Base-by-base conservation (phyloP, 2,888 invertebrate genomes). In the Clistopyga incitator region DNA sequence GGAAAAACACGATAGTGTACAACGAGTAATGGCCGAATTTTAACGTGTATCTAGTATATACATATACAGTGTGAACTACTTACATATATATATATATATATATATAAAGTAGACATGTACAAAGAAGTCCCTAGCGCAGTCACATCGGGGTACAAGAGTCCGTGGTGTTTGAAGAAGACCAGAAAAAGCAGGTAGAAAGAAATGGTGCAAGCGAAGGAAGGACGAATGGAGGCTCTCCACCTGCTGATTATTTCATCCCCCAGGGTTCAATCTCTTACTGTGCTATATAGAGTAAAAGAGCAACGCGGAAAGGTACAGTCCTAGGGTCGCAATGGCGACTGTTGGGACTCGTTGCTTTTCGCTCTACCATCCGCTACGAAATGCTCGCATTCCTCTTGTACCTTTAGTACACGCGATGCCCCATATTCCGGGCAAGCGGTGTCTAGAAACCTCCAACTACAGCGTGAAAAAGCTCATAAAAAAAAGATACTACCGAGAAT, bases 231-330 rank as follows among this genome's bases (percentile, higher is more conserved):
- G 50, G 34, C 64, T 54, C 77, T 82, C 84, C 50, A 68, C 45
- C 85, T 79, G 85, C 87, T 86, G 87, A 89, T 89, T 88, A 89
- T 90, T 89, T 88, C 86, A 86, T 86, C 85, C 85, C 83, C 85
- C 61, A 47, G 84, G 77, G 84, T 81, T 86, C 85, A 85, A 88
- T 87, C 85, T 85, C 85, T 87, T 85, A 84, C 77, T 86, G 77
- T 83, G 78, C 82, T 85, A 59, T 77, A 72, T 45, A 54, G 20
- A 54, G 52, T 8, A 29, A 8, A 34, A 61, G 34, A n/a, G 0
- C 3, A 61, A 10, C 18, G 61, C 34, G 61, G 34, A 61, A n/a
- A 18, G 74, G 25, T 64, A 34, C 29, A 59, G 59, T 59, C 54
- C 77, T 52, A 50, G 65, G 67, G 74, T 76, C 72, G 79, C 61